Conservation (phyloP, 2,113 vertebrate species). For the Ia io region DNA sequence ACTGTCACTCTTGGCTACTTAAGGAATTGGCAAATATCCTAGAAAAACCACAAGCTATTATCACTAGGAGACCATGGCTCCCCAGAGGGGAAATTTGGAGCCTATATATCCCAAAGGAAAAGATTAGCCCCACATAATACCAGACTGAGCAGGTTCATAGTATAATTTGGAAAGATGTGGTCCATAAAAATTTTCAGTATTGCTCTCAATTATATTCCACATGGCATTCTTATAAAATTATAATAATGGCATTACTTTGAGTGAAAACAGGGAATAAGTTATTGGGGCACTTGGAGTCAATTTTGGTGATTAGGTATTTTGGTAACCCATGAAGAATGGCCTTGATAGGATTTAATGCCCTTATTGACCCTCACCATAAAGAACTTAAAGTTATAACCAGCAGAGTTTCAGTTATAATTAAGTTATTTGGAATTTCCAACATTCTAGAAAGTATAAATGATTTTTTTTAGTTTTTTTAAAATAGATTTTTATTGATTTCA, state of each 20-base stretch:
- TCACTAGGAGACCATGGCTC: neutral
- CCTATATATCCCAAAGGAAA: neutral
- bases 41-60: neutral
- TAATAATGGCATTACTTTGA: neutral
- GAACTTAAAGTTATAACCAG: neutral
- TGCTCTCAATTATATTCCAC: neutral
- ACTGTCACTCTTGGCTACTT: constrained; percentile 31
- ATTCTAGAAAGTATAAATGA: neutral
- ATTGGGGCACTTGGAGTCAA: neutral
- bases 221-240: neutral
- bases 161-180: neutral
- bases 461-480: no score
- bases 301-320: neutral
- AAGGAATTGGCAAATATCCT: constrained; percentile 17
- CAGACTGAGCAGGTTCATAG: neutral
- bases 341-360: neutral
- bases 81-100: neutral
- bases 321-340: neutral
- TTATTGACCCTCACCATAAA: neutral
- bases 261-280: neutral
- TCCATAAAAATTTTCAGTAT: neutral
- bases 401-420: neutral
- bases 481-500: no score
- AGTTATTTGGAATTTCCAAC: neutral
- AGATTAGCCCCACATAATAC: neutral